A percentile compares a stretch with the other conserved stretches of the same genome.
These are phyloP conservation scores for Aptenodytes patagonicus DNA, from an alignment of 2,113 vertebrate genomes.

Conservation along the genomic window DNA sequence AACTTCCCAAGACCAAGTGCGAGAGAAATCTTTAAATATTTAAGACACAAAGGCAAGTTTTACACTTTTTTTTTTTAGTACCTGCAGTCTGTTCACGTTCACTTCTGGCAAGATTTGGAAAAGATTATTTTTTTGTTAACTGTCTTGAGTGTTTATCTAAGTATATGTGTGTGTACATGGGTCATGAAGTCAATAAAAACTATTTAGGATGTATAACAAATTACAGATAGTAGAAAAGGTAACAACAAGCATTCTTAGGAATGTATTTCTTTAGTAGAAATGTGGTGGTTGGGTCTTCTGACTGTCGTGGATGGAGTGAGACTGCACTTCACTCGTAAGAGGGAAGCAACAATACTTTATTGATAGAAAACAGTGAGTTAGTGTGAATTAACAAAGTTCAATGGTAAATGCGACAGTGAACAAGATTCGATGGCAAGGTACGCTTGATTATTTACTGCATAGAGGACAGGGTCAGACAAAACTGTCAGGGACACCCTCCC, in stretches of 20 bases:
- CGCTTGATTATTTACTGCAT: too few species aligned
- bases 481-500: too few species aligned
- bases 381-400: too few species aligned
- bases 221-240: not conserved
- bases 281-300: not conserved
- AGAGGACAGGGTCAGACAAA: too few species aligned
- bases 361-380: too few species aligned
- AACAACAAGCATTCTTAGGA: too few species aligned
- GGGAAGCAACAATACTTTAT: too few species aligned
- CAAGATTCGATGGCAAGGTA: too few species aligned
- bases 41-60: not conserved
- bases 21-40: not conserved
- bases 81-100: not conserved
- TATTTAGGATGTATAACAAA: not conserved
- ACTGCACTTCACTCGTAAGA: too few species aligned
- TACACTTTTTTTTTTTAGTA: not conserved
- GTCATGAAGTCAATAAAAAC: not conserved
- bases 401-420: too few species aligned
- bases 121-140: not conserved
- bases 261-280: not conserved
- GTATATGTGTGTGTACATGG: not conserved
- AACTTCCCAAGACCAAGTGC: not conserved
- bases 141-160: not conserved
- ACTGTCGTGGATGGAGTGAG: too few species aligned
- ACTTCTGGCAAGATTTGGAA: not conserved